These are phyloP conservation scores for Ostrea denselamellosa DNA, from an alignment of 1,140 invertebrate species.

Conservation along the genomic window DNA sequence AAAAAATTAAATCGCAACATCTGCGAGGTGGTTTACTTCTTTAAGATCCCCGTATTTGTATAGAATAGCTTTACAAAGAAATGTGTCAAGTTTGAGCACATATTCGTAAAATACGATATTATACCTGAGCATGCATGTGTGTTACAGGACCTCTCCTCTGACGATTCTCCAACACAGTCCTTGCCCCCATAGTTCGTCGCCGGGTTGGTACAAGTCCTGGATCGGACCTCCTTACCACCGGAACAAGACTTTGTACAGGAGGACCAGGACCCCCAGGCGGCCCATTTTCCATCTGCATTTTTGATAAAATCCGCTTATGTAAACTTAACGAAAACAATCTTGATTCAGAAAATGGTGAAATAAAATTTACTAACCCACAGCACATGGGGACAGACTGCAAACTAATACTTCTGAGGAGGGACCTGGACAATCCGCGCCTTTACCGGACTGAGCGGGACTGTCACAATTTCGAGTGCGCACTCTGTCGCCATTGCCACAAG, in stretches of 20 bases:
- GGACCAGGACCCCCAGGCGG: constrained; percentile 15
- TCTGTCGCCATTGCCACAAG: constrained; percentile 36
- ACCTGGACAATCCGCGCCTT: constrained; percentile 36
- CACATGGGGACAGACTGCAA: constrained; percentile 29
- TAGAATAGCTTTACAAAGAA: no score
- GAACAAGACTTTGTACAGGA: constrained; percentile 47
- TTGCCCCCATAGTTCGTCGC: constrained; percentile 40
- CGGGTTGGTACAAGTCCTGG: constrained; percentile 42
- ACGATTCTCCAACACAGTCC: constrained; percentile 34
- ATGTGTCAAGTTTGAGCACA: no score
- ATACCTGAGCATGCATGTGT: constrained; percentile 41
- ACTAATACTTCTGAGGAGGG: not conserved
- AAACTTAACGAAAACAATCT: not conserved
- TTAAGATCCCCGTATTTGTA: no score
- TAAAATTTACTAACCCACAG: constrained; percentile 1
- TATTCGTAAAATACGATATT: no score
- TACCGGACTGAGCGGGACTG: constrained; percentile 35
- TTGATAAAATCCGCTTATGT: not conserved
- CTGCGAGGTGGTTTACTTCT: no score
- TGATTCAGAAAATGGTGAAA: no score
- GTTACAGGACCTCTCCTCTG: constrained; percentile 32
- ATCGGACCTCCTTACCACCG: constrained; percentile 33
- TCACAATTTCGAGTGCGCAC: constrained; percentile 35
- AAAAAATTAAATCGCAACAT: not conserved
- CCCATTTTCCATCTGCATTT: constrained; percentile 41